phyloP scores from a whole-genome alignment of 2,797 vertebrate species.

The Aulostomus chinensis region DNA sequence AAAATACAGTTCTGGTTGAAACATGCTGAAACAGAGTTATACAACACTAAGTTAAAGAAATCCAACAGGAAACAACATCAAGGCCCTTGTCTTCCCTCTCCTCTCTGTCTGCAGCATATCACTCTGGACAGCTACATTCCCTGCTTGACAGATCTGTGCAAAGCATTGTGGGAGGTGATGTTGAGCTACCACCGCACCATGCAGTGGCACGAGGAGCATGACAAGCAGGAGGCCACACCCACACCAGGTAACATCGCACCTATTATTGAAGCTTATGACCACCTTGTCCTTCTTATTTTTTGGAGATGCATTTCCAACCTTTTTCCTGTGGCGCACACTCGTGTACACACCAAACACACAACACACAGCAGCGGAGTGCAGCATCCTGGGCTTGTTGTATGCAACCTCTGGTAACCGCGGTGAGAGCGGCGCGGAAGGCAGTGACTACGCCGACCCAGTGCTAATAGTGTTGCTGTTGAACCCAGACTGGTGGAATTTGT shows the following conservation, averaged over 20 bases:
- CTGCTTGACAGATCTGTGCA: slow-evolving; percentile 96
- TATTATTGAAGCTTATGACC: neutral
- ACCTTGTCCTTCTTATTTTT: neutral
- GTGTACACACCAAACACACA: too few species aligned
- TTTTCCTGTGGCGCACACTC: too few species aligned
- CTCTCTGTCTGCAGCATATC: slow-evolving; percentile 84
- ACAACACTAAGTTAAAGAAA: too few species aligned
- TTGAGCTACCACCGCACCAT: slow-evolving; percentile 96
- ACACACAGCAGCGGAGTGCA: too few species aligned
- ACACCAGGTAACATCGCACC: slow-evolving; percentile 74
- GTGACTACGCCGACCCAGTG: too few species aligned
- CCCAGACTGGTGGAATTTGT: too few species aligned
- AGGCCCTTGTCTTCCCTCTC: slow-evolving; percentile 26
- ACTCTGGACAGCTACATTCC: slow-evolving; percentile 98
- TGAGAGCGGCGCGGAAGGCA: too few species aligned
- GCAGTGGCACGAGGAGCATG: slow-evolving; percentile 94
- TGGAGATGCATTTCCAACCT: too few species aligned
- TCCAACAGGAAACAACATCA: neutral
- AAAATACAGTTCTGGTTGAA: neutral
- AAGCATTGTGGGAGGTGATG: slow-evolving; percentile 99
- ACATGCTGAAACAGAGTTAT: too few species aligned
- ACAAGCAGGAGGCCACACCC: slow-evolving; percentile 77
- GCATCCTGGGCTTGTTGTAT: too few species aligned
- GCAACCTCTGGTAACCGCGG: too few species aligned
- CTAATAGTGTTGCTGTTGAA: too few species aligned